These are phyloP conservation scores for Leucosticte australis DNA, from an alignment of 2,113 vertebrate species.

Conservation along the genomic window DNA sequence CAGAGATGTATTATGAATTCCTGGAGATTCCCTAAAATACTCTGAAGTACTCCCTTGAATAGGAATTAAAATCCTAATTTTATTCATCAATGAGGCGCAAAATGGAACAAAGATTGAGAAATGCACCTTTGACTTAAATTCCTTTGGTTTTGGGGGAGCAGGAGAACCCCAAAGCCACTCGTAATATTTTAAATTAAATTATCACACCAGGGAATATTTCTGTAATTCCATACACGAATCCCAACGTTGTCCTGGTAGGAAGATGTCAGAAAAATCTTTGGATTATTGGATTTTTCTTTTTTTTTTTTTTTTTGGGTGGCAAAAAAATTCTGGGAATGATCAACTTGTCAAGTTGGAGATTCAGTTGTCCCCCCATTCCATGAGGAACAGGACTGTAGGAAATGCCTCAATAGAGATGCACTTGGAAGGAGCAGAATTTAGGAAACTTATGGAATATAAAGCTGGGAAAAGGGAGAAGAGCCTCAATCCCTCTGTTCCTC, in stretches of 20 bases:
- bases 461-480: neutral
- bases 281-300: neutral
- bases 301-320: neutral
- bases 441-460: neutral
- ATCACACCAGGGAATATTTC: neutral
- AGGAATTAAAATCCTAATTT: neutral
- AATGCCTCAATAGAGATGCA: neutral
- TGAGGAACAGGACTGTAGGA: neutral
- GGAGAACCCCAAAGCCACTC: neutral
- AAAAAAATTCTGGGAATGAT: neutral
- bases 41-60: neutral
- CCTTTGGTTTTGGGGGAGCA: neutral
- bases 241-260: neutral
- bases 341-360: too few species aligned
- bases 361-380: neutral
- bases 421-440: neutral
- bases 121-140: neutral
- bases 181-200: neutral
- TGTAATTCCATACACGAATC: accelerated
- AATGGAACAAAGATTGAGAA: neutral
- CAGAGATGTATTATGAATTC: neutral
- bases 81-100: accelerated
- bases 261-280: neutral
- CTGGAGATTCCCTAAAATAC: neutral
- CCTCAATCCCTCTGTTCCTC: neutral